Evolutionary conservation across 2,113 vertebrate genomes (phyloP).

Genomic region (Eclectus roratus): DNA sequence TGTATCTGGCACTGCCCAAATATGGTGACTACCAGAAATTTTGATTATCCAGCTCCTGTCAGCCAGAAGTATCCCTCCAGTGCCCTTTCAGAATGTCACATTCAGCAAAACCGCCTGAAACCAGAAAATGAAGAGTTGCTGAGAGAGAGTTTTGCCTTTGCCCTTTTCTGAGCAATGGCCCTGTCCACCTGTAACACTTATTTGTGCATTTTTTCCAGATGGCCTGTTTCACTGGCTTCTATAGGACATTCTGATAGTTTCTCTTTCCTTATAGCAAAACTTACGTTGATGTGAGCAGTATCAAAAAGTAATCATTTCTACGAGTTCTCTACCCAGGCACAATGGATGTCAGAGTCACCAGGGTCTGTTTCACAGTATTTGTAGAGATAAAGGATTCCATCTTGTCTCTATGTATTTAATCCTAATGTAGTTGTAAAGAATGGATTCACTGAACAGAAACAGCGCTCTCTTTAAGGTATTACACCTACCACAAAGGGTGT

Average conservation of each 20-base stretch:
- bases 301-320: neutral
- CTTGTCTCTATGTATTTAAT: neutral
- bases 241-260: neutral
- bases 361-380: neutral
- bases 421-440: neutral
- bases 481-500: slow-evolving; percentile 94
- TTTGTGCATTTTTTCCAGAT: neutral
- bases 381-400: neutral
- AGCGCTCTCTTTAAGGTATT: neutral
- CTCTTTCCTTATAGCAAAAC: neutral
- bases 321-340: neutral
- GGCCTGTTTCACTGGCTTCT: neutral
- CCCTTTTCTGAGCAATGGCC: neutral
- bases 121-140: neutral
- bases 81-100: neutral
- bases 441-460: neutral
- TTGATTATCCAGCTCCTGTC: neutral
- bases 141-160: neutral
- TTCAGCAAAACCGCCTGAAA: slow-evolving; percentile 8
- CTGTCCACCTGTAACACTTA: neutral
- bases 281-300: neutral
- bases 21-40: neutral
- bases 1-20: neutral
- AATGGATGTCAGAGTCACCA: neutral
- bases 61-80: neutral